Evolutionary conservation across 2,797 vertebrate species (phyloP), one percentile per base, ranked within the genome.

Genomic region (Anabas testudineus): DNA sequence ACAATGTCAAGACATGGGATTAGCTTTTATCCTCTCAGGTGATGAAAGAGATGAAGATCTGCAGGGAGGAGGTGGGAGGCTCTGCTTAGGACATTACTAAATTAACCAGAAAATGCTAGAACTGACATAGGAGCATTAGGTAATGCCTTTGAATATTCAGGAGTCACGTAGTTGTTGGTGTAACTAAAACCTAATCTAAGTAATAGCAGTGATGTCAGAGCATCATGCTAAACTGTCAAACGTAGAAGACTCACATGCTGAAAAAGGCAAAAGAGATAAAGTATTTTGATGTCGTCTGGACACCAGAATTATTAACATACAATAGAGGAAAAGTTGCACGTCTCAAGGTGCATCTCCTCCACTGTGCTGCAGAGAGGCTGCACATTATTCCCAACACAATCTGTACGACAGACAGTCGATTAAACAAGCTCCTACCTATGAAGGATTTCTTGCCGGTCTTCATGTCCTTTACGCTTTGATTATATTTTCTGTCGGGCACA

Each of bases 381-480:
- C 69, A 72, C 41, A 42, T 55, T 30, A 32, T 14, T 1, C 64
- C 54, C 61, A 41, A 46, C 32, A 67, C 64, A 58, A 28, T 46
- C 65, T 60, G 36, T 18, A 30, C 49, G 51, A 54, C 47, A 71
- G 26, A 39, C 18, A 56, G 48, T n/a, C 55, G 58, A 45, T 57
- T 18, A 51, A 87, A 86, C 64, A 26, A 64, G 58, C 62, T 62
- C 93, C 39, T 90, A 95, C 94, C 90, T 77, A 93, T 88, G 68
- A 95, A 94, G 75, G 94, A 94, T 81, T 90, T 94, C 87, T 92
- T 94, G 53, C 92, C 87, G 8, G 83, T 89, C 90, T 94, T 94
- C 93, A 94, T 94, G 63, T 86, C 82, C 60, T 71, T 39, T 42
- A 26, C 61, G 59, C 65, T 76, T 39, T 57, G 71, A 46, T 60